Base-by-base conservation (phyloP, 2,113 vertebrate genomes). In the Paradisaea rubra region DNA sequence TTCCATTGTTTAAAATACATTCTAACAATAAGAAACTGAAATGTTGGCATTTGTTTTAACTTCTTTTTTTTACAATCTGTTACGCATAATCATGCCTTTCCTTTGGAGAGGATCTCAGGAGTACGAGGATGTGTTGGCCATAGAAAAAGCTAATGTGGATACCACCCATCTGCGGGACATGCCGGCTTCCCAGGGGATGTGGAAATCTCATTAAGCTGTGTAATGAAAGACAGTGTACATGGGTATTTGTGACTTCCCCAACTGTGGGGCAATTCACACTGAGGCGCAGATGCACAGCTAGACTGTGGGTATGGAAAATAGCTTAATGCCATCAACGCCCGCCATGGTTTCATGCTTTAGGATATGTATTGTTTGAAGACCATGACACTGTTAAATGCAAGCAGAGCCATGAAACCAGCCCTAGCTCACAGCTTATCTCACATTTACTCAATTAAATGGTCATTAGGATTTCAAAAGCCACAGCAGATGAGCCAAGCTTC, bases 391-490 rank as follows among this genome's bases (percentile, higher is more conserved):
- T 69, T 90, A 94, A 96, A 80, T 30, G 35, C 33, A 60, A 96
- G 86, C 74, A 88, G 74, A 93, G 68, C 81, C 74, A 60, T 22
- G 68, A 93, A 95, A 84, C 64, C 50, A 60, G 72, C 71, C 86
- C 83, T 35, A 86, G 80, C 37, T 96, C 96, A 91, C 53, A 89
- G 69, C 41, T 94, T 95, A 91, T 92, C 82, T 96, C 94, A 96
- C 76, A 86, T 92, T 93, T 94, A 83, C 72, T 95, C 22, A 0
- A 92, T 95, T 91, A 93, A 85, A 79, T 33, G 70, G 77, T 90
- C 79, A 72, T 92, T 85, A 96, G 56, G 81, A 89, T 93, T 92
- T 89, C 93, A 94, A 96, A 96, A 86, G 91, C 79, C 57, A 18
- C 52, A 59, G 91, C 74, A 27, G 89, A 91, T 52, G 74, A 95